A percentile compares a stretch with the other conserved stretches of the same genome.
Evolutionary conservation across 2,113 vertebrate genomes (phyloP).

Genomic region (Hippocampus guttulatus): DNA sequence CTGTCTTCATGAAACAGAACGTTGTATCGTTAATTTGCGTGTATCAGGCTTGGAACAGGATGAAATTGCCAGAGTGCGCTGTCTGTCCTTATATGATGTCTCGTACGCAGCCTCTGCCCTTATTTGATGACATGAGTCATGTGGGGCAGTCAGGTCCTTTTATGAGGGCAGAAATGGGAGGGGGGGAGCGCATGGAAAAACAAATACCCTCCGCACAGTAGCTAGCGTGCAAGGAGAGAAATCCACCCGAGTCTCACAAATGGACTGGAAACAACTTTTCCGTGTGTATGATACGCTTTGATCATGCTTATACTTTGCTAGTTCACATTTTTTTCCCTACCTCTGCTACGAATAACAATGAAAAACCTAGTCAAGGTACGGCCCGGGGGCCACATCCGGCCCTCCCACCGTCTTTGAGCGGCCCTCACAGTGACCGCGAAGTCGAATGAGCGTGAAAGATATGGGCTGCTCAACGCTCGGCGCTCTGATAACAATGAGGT

Average conservation of each 20-base stretch:
- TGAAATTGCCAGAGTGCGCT: constrained; percentile 43
- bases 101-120: constrained; percentile 30
- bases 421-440: too few species aligned
- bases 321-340: too few species aligned
- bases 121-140: constrained; percentile 48
- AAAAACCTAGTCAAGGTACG: too few species aligned
- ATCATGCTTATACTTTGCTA: too few species aligned
- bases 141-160: constrained; percentile 17
- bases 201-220: background rate
- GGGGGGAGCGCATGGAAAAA: constrained; percentile 5
- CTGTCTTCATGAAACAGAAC: constrained; percentile 3
- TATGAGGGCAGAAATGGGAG: constrained; percentile 35
- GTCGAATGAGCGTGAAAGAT: too few species aligned
- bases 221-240: background rate
- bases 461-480: too few species aligned
- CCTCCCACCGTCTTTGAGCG: too few species aligned
- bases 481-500: too few species aligned
- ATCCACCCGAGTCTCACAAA: background rate
- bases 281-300: background rate
- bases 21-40: background rate
- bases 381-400: too few species aligned
- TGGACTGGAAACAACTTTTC: background rate
- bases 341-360: too few species aligned
- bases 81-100: constrained; percentile 57
- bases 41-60: constrained; percentile 37